phyloP scores from a whole-genome alignment of 2,113 vertebrate genomes.

The Seriola quinqueradiata region DNA sequence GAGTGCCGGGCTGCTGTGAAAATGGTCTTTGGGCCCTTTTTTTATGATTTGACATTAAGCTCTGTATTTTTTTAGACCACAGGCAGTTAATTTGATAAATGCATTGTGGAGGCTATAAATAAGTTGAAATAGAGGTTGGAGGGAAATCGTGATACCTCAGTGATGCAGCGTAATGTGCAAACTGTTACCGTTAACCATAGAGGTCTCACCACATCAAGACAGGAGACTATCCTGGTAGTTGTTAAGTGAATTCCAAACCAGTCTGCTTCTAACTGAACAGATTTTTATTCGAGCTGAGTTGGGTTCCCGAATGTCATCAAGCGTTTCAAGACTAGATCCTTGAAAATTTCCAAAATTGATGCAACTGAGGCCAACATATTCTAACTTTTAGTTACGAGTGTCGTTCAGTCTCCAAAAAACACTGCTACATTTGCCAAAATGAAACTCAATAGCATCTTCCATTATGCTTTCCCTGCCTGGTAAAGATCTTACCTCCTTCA shows the following conservation, averaged over 20 bases:
- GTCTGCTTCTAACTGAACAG: constrained; percentile 1
- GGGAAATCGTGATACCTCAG: constrained; percentile 29
- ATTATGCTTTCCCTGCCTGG: too few relatives aligned
- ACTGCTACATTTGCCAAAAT: too few relatives aligned
- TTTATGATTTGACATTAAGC: constrained; percentile 35
- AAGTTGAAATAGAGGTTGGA: constrained; percentile 28
- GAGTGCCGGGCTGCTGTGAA: constrained; percentile 29
- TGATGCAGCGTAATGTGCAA: constrained; percentile 37
- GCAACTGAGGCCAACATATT: too few relatives aligned
- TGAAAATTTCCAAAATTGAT: too few relatives aligned
- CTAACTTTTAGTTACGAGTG: too few relatives aligned
- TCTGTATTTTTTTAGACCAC: constrained; percentile 36
- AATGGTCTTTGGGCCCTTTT: constrained; percentile 4
- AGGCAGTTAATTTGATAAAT: constrained; percentile 57
- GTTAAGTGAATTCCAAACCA: constrained; percentile 54
- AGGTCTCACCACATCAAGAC: constrained; percentile 47
- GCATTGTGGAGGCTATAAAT: constrained; percentile 47
- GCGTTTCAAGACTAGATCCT: not conserved
- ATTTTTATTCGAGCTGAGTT: constrained; percentile 28
- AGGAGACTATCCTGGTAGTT: constrained; percentile 42
- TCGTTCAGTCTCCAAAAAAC: too few relatives aligned
- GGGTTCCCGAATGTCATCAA: not conserved
- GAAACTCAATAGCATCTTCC: too few relatives aligned
- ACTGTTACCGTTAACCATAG: constrained; percentile 39
- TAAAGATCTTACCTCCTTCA: too few relatives aligned